These are phyloP conservation scores for Zoanthus sociatus DNA, from an alignment of 92 coral and sea anemone species.

Conservation along the genomic window DNA sequence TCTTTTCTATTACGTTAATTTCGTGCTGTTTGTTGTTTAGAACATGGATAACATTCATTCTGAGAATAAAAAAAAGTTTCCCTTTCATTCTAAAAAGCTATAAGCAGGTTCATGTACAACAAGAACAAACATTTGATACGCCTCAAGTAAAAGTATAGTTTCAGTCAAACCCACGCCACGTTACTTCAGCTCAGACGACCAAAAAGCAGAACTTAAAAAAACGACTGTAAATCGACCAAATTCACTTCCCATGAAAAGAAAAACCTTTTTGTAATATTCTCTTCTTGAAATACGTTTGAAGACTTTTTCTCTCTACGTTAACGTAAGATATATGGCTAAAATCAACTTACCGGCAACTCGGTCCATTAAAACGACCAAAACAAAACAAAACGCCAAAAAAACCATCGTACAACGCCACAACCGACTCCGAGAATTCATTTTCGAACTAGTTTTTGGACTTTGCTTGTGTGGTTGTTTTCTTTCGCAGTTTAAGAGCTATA, in stretches of 20 bases:
- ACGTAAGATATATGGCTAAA: background rate
- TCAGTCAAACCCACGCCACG: no score
- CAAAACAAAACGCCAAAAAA: background rate
- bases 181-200: no score
- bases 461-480: background rate
- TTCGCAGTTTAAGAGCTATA: background rate
- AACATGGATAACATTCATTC: background rate
- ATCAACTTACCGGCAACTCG: conserved; percentile 25
- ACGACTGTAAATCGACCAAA: no score
- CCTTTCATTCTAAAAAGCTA: no score
- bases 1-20: no score
- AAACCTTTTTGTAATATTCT: no score
- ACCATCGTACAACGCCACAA: conserved; percentile 7
- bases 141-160: no score
- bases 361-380: background rate
- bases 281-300: background rate
- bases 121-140: no score
- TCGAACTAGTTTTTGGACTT: background rate
- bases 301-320: background rate
- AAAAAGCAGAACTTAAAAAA: no score
- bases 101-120: no score
- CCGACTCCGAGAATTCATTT: conserved; percentile 13
- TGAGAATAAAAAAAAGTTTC: no score
- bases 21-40: background rate
- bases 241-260: no score